Percentiles rank a stretch among this genome's conserved stretches.
Evolutionary conservation across 37 sponge, comb jelly and placozoan species (phyloP).

Genomic region (Ianthella basta): DNA sequence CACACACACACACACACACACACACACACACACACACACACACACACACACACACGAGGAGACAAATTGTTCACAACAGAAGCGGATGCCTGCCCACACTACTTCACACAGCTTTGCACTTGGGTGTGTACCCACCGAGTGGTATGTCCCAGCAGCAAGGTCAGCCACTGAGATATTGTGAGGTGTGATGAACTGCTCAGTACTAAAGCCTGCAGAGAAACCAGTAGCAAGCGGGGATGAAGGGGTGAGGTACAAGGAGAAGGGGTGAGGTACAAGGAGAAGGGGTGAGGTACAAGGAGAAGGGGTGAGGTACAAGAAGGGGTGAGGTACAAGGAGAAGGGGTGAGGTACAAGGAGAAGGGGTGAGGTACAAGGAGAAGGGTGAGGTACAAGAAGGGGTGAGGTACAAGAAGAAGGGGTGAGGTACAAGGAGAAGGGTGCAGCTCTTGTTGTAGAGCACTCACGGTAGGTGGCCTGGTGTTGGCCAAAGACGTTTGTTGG

Average conservation of each 20-base stretch:
- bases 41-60: constrained; percentile 20
- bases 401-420: too few species aligned
- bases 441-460: constrained; percentile 29
- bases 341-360: too few species aligned
- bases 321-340: too few species aligned
- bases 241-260: background rate
- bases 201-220: background rate
- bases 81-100: too few species aligned
- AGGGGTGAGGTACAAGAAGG: too few species aligned
- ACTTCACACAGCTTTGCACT: too few species aligned
- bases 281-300: too few species aligned
- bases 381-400: too few species aligned
- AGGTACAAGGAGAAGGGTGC: too few species aligned
- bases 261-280: background rate
- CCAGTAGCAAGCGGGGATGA: background rate
- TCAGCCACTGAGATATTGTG: background rate
- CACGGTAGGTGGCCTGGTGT: constrained; percentile 46
- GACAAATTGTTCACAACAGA: background rate
- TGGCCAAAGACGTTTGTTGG: constrained; percentile 61
- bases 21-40: constrained; percentile 36
- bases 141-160: background rate
- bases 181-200: background rate
- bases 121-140: background rate
- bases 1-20: constrained; percentile 27
- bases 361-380: too few species aligned